Evolutionary conservation across 2,113 vertebrate genomes (phyloP).

Genomic region (Misgurnus anguillicaudatus): DNA sequence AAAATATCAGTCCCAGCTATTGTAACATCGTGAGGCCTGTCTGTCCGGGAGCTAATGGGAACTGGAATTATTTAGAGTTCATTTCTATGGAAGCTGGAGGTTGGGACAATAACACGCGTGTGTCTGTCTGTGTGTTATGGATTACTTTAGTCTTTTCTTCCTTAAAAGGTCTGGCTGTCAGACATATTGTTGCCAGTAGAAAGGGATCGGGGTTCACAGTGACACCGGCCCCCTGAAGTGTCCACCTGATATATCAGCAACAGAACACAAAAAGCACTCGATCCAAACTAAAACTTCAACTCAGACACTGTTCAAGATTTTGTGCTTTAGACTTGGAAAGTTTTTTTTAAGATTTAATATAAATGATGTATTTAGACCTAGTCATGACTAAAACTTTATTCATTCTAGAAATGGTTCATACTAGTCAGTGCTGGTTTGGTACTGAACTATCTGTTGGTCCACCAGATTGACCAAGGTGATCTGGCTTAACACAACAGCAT

Average conservation of each 20-base stretch:
- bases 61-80: not conserved
- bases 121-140: not conserved
- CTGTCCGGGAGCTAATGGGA: not conserved
- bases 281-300: not conserved
- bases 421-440: no score
- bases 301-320: not conserved
- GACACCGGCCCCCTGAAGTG: constrained; percentile 18
- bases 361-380: no score
- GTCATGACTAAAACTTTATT: no score
- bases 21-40: constrained; percentile 6
- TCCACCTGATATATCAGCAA: constrained; percentile 24
- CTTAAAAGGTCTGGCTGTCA: constrained; percentile 73
- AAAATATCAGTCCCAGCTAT: constrained; percentile 38
- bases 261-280: no score
- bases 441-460: no score
- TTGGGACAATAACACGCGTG: no score
- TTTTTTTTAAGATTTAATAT: no score
- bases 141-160: constrained; percentile 46
- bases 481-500: no score
- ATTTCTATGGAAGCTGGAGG: not conserved
- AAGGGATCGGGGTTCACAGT: constrained; percentile 49
- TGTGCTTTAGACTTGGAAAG: not conserved
- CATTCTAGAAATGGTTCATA: no score
- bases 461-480: no score
- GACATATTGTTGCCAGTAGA: constrained; percentile 48